Conservation (phyloP, 2,888 invertebrate species). For the Trichopria drosophilae region DNA sequence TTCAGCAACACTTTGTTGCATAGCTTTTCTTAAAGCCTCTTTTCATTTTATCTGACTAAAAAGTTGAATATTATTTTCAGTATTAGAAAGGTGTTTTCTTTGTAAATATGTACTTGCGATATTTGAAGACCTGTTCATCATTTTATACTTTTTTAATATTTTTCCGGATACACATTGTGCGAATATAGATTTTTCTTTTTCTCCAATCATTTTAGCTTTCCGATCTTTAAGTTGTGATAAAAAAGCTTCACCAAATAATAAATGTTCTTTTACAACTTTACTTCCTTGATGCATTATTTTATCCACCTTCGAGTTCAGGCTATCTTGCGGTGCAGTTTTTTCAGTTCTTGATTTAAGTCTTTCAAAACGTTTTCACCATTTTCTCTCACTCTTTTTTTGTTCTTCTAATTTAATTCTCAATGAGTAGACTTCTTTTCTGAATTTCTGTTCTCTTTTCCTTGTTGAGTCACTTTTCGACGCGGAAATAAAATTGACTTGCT, state of each 20-base stretch:
- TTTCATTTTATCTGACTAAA: too few species aligned
- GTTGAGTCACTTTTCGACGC: slow-evolving; percentile 10
- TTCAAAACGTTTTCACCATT: slow-evolving; percentile 24
- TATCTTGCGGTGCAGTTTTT: background rate
- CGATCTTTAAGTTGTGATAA: slow-evolving; percentile 11
- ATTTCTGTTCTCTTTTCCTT: slow-evolving; percentile 19
- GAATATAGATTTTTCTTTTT: slow-evolving; percentile 13
- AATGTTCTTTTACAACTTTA: slow-evolving; percentile 7
- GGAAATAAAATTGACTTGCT: background rate
- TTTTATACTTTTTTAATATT: too few species aligned
- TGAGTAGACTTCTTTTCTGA: slow-evolving; percentile 3
- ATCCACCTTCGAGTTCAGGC: slow-evolving; percentile 12
- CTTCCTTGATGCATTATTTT: slow-evolving; percentile 13
- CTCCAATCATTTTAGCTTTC: slow-evolving; percentile 7
- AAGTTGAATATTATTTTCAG: too few species aligned
- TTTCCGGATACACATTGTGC: too few species aligned
- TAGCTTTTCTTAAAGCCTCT: too few species aligned
- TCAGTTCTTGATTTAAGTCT: slow-evolving; percentile 5
- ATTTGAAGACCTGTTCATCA: too few species aligned
- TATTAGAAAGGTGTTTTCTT: too few species aligned
- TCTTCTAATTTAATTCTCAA: slow-evolving; percentile 14
- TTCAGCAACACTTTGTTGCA: slow-evolving; percentile 6
- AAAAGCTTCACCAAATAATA: slow-evolving; percentile 10
- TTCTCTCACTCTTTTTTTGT: slow-evolving; percentile 11
- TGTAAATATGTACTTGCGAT: too few species aligned